A percentile compares a stretch with the other conserved stretches of the same genome.
Evolutionary conservation across 2,797 vertebrate species (phyloP).

Genomic region (Petrocephalus sullivani): DNA sequence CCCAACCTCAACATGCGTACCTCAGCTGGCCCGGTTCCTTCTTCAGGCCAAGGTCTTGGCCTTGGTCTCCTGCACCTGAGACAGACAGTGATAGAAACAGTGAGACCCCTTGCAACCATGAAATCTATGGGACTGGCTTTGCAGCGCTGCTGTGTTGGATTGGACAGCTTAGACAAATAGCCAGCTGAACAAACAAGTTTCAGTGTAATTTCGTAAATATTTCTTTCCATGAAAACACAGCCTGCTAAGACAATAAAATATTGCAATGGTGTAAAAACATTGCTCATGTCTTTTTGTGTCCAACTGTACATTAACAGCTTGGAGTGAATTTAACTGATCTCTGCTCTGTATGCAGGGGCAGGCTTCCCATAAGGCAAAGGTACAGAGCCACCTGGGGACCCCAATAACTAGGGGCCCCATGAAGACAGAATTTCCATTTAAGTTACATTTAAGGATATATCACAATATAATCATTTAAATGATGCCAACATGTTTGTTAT

Average conservation of each 20-base stretch:
- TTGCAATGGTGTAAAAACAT: background rate
- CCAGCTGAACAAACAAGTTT: background rate
- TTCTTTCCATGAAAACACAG: background rate
- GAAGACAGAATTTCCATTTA: too few species aligned
- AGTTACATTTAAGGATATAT: too few species aligned
- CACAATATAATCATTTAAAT: too few species aligned
- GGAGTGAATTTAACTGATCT: background rate
- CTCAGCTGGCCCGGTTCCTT: background rate
- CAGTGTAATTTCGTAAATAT: background rate
- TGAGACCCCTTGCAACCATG: background rate
- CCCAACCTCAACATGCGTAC: background rate
- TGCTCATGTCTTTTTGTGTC: background rate
- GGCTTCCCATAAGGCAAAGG: too few species aligned
- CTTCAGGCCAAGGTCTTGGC: background rate
- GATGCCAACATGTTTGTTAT: too few species aligned
- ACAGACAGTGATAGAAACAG: background rate
- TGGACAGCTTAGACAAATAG: background rate
- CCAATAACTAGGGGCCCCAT: too few species aligned
- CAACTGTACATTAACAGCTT: background rate
- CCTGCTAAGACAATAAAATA: background rate
- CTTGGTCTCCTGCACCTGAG: background rate
- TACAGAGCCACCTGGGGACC: too few species aligned
- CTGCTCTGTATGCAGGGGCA: background rate
- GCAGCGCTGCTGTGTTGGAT: background rate
- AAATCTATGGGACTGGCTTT: background rate